These are phyloP conservation scores for Drosophila anceps DNA, from an alignment of 2,888 invertebrate species.

Conservation along the genomic window DNA sequence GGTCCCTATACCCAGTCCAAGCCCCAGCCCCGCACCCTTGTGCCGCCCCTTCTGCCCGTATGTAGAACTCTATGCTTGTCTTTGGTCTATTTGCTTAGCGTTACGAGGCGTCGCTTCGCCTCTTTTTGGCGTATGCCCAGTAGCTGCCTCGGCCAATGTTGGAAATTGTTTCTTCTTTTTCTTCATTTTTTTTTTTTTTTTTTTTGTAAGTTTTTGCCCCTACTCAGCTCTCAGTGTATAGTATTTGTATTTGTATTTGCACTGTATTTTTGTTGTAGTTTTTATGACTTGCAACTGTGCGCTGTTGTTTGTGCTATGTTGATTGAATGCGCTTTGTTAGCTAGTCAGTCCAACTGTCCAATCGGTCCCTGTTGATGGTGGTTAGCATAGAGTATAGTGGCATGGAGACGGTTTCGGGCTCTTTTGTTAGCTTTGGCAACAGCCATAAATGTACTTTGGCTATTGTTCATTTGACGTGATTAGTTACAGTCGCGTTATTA, in stretches of 20 bases:
- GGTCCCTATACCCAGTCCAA: constrained; percentile 23
- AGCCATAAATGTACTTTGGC: constrained; percentile 43
- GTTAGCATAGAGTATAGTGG: constrained; percentile 3
- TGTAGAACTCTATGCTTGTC: constrained; percentile 46
- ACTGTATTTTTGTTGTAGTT: constrained; percentile 58
- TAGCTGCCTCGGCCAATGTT: constrained; percentile 51
- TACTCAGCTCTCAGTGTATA: not conserved
- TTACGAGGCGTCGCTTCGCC: constrained; percentile 67
- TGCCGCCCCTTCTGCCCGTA: constrained; percentile 18
- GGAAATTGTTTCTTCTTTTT: constrained; percentile 49
- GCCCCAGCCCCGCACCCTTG: not conserved
- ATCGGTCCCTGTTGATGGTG: constrained; percentile 22
- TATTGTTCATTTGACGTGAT: constrained; percentile 69
- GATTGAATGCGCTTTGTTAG: constrained; percentile 78
- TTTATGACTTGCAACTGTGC: constrained; percentile 79
- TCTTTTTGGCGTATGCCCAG: constrained; percentile 78
- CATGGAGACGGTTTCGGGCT: constrained; percentile 13
- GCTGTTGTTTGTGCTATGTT: constrained; percentile 64
- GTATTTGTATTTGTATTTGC: constrained; percentile 42
- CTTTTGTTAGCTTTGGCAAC: constrained; percentile 60
- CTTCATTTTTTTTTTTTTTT: constrained; percentile 8
- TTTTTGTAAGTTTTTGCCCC: constrained; percentile 1
- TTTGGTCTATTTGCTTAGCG: constrained; percentile 74
- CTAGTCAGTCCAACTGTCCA: constrained; percentile 33
- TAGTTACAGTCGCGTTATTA: constrained; percentile 64